These are phyloP conservation scores for Propithecus coquereli DNA, from an alignment of 2,113 vertebrate species.

Conservation along the genomic window DNA sequence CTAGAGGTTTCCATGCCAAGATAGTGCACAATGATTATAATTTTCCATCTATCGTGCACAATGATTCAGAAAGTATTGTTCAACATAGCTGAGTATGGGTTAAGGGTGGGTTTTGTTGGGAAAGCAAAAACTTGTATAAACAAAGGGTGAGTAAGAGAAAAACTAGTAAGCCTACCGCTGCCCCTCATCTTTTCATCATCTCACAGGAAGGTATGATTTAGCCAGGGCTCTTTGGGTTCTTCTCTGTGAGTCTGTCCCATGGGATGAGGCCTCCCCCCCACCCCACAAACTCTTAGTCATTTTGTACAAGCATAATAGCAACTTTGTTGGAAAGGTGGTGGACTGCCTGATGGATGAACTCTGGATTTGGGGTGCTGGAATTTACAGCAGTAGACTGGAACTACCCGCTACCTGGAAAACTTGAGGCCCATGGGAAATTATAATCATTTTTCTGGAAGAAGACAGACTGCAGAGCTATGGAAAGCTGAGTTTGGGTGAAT, in stretches of 20 bases:
- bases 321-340: not conserved
- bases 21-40: not conserved
- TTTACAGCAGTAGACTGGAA: not conserved
- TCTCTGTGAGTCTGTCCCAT: not conserved
- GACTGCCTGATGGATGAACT: not conserved
- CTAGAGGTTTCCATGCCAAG: not conserved
- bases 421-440: not conserved
- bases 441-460: not conserved
- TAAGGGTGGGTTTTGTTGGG: not conserved
- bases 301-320: not conserved
- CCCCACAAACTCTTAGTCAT: rapidly evolving
- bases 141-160: not conserved
- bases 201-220: not conserved
- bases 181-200: not conserved
- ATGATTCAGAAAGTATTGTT: not conserved
- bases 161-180: not conserved
- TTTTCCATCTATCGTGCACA: not conserved
- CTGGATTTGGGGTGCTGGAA: not conserved
- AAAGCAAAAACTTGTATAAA: not conserved
- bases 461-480: not conserved
- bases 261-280: not conserved
- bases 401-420: not conserved
- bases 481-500: not conserved
- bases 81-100: not conserved
- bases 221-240: not conserved